Conservation (phyloP, 2,888 invertebrate genomes). For the Alsophila aescularia region DNA sequence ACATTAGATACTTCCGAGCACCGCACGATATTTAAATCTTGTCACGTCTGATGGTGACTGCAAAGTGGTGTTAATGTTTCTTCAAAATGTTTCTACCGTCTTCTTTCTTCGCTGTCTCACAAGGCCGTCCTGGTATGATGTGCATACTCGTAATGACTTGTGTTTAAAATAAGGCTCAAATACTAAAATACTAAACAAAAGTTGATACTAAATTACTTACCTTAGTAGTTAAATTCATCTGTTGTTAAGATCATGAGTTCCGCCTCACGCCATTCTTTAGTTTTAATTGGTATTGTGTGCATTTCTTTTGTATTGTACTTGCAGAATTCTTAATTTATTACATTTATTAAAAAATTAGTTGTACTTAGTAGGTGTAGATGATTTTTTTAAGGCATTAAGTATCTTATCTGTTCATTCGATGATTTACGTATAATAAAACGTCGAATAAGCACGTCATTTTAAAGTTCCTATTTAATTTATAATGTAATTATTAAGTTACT, state of each 20-base stretch:
- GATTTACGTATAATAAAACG: slow-evolving; percentile 26
- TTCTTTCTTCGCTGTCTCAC: too few species aligned
- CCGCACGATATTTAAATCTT: too few species aligned
- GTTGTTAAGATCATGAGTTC: slow-evolving; percentile 24
- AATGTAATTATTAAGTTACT: slow-evolving; percentile 33
- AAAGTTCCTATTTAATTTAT: slow-evolving; percentile 64
- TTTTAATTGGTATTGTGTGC: slow-evolving; percentile 25
- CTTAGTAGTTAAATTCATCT: too few species aligned
- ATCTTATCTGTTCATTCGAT: slow-evolving; percentile 13
- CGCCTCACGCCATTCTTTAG: slow-evolving; percentile 32
- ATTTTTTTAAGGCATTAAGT: slow-evolving; percentile 6
- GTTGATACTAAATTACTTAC: too few species aligned
- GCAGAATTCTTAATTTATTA: slow-evolving; percentile 12
- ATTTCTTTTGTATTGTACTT: slow-evolving; percentile 21
- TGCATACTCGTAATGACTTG: too few species aligned
- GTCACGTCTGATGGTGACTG: too few species aligned
- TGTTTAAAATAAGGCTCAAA: too few species aligned
- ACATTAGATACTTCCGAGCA: too few species aligned
- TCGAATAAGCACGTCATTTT: slow-evolving; percentile 48
- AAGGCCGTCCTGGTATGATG: too few species aligned
- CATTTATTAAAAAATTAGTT: slow-evolving; percentile 29
- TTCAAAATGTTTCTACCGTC: too few species aligned
- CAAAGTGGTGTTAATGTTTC: too few species aligned
- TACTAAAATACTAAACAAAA: too few species aligned
- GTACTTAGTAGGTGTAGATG: slow-evolving; percentile 48